Conservation (phyloP, 1,140 invertebrate species). For the Lanistes nyassanus region DNA sequence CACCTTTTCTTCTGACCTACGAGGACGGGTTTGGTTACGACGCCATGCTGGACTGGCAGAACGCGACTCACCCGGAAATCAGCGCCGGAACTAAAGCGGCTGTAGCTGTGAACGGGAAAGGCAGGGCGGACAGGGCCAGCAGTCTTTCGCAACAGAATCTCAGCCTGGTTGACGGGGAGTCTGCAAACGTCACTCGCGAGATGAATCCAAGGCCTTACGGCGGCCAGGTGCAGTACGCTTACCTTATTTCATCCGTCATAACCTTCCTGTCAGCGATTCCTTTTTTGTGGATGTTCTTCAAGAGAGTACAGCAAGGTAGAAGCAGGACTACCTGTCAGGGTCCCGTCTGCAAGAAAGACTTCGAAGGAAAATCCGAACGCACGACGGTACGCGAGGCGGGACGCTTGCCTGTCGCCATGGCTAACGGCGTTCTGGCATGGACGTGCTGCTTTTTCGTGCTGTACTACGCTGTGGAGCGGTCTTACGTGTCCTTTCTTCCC, state of each 20-base stretch:
- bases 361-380: background rate
- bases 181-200: no score
- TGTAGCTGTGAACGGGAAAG: no score
- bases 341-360: conserved; percentile 4
- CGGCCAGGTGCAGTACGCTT: conserved; percentile 19
- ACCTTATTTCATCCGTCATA: conserved; percentile 8
- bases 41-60: background rate
- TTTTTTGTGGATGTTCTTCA: conserved; percentile 12
- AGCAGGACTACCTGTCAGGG: background rate
- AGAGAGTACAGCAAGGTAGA: background rate
- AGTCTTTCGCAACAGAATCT: no score
- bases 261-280: conserved; percentile 3
- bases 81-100: no score
- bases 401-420: conserved; percentile 18
- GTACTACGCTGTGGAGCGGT: conserved; percentile 43
- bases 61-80: no score
- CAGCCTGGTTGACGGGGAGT: no score
- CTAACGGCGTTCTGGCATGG: conserved; percentile 25
- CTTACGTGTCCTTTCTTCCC: conserved; percentile 38
- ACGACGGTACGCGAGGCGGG: background rate
- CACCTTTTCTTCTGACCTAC: background rate
- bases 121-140: no score
- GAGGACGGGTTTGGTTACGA: background rate
- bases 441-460: conserved; percentile 33
- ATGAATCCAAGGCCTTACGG: background rate